Evolutionary conservation across 2,888 invertebrate genomes (phyloP), one percentile per base, ranked within the genome.

Genomic region (Sinohyriopsis cumingii): DNA sequence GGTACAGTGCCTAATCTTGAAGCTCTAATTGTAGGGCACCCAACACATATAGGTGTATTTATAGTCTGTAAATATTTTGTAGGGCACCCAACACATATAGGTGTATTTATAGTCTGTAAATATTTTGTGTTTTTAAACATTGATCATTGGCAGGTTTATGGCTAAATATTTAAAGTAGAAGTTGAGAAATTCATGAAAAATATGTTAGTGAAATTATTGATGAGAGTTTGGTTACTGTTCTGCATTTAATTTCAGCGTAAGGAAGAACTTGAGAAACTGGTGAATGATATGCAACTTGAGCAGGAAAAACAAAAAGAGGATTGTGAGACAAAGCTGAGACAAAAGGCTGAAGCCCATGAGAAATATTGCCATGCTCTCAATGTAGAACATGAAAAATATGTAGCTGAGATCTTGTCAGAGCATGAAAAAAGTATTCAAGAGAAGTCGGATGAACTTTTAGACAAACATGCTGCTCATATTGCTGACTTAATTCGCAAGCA

Each of bases 331-430:
- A 63, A 78, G 22, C 20, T 81, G 20, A 91, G 92, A 84, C 92
- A 92, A 81, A 91, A 92, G 80, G 89, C 91, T 55, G 28, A 69
- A 4, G 56, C 64, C 9, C 75, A 80, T 12, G 62, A 66, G 24
- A 60, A 74, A 57, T 71, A 73, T 56, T 18, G 79, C 24, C 67
- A 73, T 9, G 71, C 78, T 24, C 65, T 75, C 57, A 77, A 68
- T 9, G 65, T 55, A 12, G 75, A 76, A 20, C 91, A 92, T 82
- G 91, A 92, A 68, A 54, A 67, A 59, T 77, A 77, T 59, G 77
- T 77, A 79, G 91, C 92, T 93, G 75, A 72, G 60, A 65, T 79
- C n/a, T 64, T 78, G 12, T 69, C 94, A 94, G 86, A 95, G 94
- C 91, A 94, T 94, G 68, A 91, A 57, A 67, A 74, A 60, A 77